Percentiles rank a stretch among this genome's conserved stretches.
These are phyloP conservation scores for Dicyrtoma fusca DNA, from an alignment of 2,888 invertebrate genomes.

Conservation along the genomic window DNA sequence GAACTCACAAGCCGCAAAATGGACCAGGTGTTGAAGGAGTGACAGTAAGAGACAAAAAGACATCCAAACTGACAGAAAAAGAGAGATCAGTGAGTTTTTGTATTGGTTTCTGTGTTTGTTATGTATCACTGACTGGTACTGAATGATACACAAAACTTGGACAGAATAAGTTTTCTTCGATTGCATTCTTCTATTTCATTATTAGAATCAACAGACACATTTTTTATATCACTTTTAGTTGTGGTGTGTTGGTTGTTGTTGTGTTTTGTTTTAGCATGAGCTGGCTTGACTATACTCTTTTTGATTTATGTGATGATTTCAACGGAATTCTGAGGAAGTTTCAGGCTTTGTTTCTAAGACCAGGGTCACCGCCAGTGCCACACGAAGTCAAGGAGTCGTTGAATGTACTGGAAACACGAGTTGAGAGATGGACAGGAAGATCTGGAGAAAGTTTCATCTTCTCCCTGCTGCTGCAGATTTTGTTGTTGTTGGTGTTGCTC, in stretches of 20 bases:
- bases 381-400: slow-evolving; percentile 53
- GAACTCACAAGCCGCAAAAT: too few species aligned
- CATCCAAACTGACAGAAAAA: slow-evolving; percentile 5
- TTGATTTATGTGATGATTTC: slow-evolving; percentile 3
- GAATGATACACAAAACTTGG: slow-evolving; percentile 24
- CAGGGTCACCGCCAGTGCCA: slow-evolving; percentile 57
- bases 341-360: slow-evolving; percentile 37
- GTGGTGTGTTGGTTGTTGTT: neutral
- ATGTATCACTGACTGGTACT: slow-evolving; percentile 2
- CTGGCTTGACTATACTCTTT: too few species aligned
- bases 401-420: slow-evolving; percentile 52
- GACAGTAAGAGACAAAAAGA: neutral
- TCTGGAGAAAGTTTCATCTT: slow-evolving; percentile 3
- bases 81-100: slow-evolving; percentile 28
- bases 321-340: neutral
- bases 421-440: slow-evolving; percentile 50
- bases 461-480: slow-evolving; percentile 1
- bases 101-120: neutral
- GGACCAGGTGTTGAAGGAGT: too few species aligned
- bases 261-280: neutral
- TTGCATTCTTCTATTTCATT: slow-evolving; percentile 18
- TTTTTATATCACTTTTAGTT: neutral
- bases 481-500: neutral
- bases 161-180: slow-evolving; percentile 35
- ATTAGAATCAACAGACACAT: neutral